Conservation (phyloP, 2,797 vertebrate species). For the Dermochelys coriacea region DNA sequence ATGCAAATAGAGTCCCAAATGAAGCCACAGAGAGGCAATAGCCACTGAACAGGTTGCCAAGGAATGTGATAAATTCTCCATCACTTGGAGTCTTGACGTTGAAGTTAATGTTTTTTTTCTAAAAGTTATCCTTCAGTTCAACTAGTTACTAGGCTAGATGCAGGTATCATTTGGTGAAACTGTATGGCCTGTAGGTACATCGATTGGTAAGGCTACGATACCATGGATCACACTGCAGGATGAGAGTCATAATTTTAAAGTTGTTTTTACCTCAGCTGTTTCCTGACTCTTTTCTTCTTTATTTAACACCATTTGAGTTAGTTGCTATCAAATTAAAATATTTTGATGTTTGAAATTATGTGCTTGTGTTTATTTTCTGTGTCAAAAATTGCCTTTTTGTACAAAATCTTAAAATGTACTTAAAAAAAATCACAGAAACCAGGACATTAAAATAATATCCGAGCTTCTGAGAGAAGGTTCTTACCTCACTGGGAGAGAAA, state of each 20-base stretch:
- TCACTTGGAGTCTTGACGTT: not conserved
- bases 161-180: not conserved
- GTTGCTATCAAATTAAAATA: not conserved
- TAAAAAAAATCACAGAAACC: too few species aligned
- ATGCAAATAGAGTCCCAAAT: not conserved
- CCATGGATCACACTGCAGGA: not conserved
- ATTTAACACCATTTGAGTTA: not conserved
- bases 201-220: fast-evolving
- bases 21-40: not conserved
- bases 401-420: not conserved
- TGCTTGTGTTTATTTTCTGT: not conserved
- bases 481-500: not conserved
- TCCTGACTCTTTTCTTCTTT: not conserved
- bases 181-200: not conserved
- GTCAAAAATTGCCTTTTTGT: not conserved
- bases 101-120: not conserved
- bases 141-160: not conserved
- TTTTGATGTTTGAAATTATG: not conserved
- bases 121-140: not conserved
- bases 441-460: not conserved
- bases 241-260: not conserved
- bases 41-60: not conserved
- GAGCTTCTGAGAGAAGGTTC: not conserved
- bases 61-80: not conserved
- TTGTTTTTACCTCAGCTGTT: not conserved